Conservation (phyloP, 1,140 invertebrate species). For the Cydia amplana region DNA sequence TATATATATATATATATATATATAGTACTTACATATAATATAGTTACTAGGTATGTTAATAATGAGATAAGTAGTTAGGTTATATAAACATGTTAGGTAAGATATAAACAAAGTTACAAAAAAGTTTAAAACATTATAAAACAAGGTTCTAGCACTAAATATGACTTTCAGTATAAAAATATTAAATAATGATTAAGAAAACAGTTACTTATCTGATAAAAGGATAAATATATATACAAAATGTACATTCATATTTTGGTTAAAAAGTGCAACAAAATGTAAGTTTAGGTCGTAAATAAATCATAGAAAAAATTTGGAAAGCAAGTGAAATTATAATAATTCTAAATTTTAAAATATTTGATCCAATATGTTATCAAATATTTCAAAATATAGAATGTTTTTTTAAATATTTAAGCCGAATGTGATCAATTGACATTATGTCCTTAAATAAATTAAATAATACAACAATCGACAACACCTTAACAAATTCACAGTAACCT, state of each 20-base stretch:
- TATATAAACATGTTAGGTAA: background rate
- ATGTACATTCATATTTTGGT: background rate
- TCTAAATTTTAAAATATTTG: background rate
- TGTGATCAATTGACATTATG: slow-evolving; percentile 2
- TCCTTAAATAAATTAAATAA: slow-evolving; percentile 18
- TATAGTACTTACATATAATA: background rate
- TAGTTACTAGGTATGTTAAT: background rate
- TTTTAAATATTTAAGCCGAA: background rate
- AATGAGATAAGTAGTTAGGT: background rate
- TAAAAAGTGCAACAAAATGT: slow-evolving; percentile 5
- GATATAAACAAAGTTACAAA: background rate
- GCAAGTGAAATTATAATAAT: background rate
- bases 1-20: too few relatives aligned
- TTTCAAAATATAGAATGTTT: background rate
- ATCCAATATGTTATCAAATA: background rate
- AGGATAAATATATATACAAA: too few relatives aligned
- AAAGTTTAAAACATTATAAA: too few relatives aligned
- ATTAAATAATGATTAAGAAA: too few relatives aligned
- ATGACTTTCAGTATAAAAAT: too few relatives aligned
- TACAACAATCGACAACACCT: slow-evolving; percentile 74
- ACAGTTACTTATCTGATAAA: too few relatives aligned
- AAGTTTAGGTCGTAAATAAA: background rate
- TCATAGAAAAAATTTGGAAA: background rate
- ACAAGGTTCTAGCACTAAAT: too few relatives aligned
- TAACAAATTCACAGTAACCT: slow-evolving; percentile 56